A percentile compares a stretch with the other conserved stretches of the same genome.
phyloP scores from a whole-genome alignment of 2,113 vertebrate genomes.

The Actenoides lindsayi region DNA sequence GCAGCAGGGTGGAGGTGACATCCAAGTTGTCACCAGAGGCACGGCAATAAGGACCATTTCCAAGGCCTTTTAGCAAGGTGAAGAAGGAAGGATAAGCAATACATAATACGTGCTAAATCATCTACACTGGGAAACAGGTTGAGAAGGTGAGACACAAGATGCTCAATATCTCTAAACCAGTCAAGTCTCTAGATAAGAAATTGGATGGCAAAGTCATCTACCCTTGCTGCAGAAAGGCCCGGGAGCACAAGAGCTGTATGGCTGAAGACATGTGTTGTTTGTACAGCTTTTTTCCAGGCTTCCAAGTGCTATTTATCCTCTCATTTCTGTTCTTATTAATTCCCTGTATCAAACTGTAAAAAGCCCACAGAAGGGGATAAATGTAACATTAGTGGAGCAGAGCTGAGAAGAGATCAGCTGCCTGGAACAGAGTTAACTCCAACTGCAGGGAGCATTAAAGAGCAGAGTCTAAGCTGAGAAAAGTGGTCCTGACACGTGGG shows the following conservation, averaged over 20 bases:
- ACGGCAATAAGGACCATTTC: background rate
- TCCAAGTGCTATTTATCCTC: background rate
- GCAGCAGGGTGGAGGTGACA: background rate
- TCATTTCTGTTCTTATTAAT: background rate
- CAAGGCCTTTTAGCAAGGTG: background rate
- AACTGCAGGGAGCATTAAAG: background rate
- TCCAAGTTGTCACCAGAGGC: background rate
- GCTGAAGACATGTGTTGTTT: background rate
- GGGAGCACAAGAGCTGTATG: background rate
- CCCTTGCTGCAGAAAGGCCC: background rate
- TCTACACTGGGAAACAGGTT: background rate
- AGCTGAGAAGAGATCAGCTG: background rate
- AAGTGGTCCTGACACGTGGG: background rate
- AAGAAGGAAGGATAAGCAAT: background rate
- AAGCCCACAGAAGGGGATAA: background rate
- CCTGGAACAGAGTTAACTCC: background rate
- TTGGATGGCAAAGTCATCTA: background rate
- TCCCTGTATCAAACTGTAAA: background rate
- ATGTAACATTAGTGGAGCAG: background rate
- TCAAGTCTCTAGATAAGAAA: background rate
- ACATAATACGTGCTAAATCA: background rate
- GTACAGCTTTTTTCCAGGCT: background rate
- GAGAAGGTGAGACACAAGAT: background rate
- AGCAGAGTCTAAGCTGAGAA: background rate
- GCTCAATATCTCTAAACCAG: background rate